Evolutionary conservation across 2,797 vertebrate species (phyloP), one percentile per base, ranked within the genome.

Genomic region (Rhinophrynus dorsalis): DNA sequence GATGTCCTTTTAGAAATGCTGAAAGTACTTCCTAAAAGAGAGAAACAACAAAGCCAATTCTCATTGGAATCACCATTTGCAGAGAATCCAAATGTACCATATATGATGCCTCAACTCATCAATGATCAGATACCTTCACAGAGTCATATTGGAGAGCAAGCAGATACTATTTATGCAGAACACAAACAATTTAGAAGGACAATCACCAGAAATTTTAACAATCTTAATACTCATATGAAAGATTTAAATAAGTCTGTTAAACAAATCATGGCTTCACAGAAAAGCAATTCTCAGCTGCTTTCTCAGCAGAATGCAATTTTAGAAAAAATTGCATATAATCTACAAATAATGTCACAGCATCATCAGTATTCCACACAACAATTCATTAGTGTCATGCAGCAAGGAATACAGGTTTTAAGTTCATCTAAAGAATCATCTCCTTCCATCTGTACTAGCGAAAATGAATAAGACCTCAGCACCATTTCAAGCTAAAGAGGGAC

Each of bases 261-360:
- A 12, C 68, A 72, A 45, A 72, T 72, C 27, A 27, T 42, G 38
- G 60, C 60, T 30, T 64, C 68, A 40, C 60, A 72, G 33, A 72
- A 63, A 33, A 64, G 60, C 12, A 57, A 32, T 32, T 64, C 68
- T 2, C 60, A 72, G 48, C 60, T 72, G 18, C 54, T 72, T 12
- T 30, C 51, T 18, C 68, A 72, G 30, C 68, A 72, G 11, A 72
- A 72, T 50, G 42, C 68, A 58, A 72, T 72, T 40, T 63, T 72
- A 20, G 68, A 72, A 40, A 72, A 72, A 72, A 72, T 72, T 64
- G 68, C 68, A n/a, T 72, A 60, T 6, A 72, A 72, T 18, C 44
- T 72, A 3, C 20, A 57, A 26, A 40, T 72, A 32, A 72, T 72
- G 60, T 72, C 68, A 3, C 68, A 72, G 6, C 42, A 72, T 15